A percentile compares a stretch with the other conserved stretches of the same genome.
Evolutionary conservation across 1,140 invertebrate genomes (phyloP).

Genomic region (Apocrypta bakeri): DNA sequence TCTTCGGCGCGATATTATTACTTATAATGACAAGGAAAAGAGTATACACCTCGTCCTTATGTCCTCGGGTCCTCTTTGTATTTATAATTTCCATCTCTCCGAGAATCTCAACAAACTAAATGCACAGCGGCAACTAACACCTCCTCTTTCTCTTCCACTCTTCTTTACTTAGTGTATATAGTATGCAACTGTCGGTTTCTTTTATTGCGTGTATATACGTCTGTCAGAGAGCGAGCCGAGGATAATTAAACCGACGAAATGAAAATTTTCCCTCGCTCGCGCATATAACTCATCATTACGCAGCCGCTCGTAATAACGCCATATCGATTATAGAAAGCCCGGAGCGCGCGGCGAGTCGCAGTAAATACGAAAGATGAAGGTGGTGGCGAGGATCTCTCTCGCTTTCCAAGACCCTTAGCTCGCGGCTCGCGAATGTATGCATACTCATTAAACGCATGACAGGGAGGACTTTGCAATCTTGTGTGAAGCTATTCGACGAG

Average conservation of each 20-base stretch:
- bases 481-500: not conserved
- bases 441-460: slow-evolving; percentile 36
- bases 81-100: not conserved
- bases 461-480: slow-evolving; percentile 14
- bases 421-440: slow-evolving; percentile 5
- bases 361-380: slow-evolving; percentile 17
- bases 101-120: not conserved
- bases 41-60: not conserved
- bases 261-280: slow-evolving; percentile 23
- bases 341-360: slow-evolving; percentile 15
- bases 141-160: not conserved
- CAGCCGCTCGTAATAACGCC: slow-evolving; percentile 39
- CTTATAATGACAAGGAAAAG: not conserved
- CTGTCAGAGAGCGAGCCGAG: not conserved
- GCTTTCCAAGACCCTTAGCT: not conserved
- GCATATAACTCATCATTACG: slow-evolving; percentile 36
- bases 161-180: not conserved
- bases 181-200: not conserved
- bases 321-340: slow-evolving; percentile 44
- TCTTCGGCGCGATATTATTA: not conserved
- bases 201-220: not conserved
- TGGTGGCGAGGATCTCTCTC: slow-evolving; percentile 34
- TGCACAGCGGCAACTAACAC: not conserved
- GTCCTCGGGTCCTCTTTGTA: not conserved
- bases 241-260: slow-evolving; percentile 43